A percentile compares a stretch with the other conserved stretches of the same genome.
These are phyloP conservation scores for Pelecanoides urinatrix DNA, from an alignment of 2,113 vertebrate species.

Conservation along the genomic window DNA sequence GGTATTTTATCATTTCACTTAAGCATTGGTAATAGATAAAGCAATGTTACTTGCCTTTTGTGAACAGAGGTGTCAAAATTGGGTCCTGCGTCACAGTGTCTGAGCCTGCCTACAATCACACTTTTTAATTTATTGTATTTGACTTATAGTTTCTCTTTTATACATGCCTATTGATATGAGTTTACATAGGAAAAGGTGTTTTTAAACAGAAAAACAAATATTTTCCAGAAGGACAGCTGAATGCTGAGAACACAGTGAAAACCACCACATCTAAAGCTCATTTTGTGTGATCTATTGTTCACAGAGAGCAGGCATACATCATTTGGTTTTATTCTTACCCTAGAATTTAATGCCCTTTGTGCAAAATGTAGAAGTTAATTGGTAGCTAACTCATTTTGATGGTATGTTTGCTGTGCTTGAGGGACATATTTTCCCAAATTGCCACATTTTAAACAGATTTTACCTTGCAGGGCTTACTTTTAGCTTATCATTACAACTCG, in stretches of 20 bases:
- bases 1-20: background rate
- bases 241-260: background rate
- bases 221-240: slow-evolving; percentile 10
- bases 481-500: slow-evolving; percentile 46
- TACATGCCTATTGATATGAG: background rate
- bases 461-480: slow-evolving; percentile 62
- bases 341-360: slow-evolving; percentile 50
- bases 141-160: background rate
- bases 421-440: slow-evolving; percentile 65
- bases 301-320: slow-evolving; percentile 12
- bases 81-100: background rate
- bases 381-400: slow-evolving; percentile 71
- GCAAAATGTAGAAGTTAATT: slow-evolving; percentile 68
- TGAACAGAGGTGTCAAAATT: background rate
- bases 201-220: slow-evolving; percentile 34
- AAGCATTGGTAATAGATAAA: background rate
- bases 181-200: background rate
- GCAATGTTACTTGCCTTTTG: background rate
- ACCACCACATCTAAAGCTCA: background rate
- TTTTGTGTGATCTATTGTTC: slow-evolving; percentile 51
- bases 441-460: slow-evolving; percentile 62
- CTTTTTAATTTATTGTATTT: background rate
- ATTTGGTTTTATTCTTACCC: slow-evolving; percentile 63
- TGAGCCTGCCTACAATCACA: background rate
- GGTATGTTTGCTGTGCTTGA: slow-evolving; percentile 57